Evolutionary conservation across 2,113 vertebrate genomes (phyloP), one percentile per base, ranked within the genome.

Genomic region (Coptodon rendalli): DNA sequence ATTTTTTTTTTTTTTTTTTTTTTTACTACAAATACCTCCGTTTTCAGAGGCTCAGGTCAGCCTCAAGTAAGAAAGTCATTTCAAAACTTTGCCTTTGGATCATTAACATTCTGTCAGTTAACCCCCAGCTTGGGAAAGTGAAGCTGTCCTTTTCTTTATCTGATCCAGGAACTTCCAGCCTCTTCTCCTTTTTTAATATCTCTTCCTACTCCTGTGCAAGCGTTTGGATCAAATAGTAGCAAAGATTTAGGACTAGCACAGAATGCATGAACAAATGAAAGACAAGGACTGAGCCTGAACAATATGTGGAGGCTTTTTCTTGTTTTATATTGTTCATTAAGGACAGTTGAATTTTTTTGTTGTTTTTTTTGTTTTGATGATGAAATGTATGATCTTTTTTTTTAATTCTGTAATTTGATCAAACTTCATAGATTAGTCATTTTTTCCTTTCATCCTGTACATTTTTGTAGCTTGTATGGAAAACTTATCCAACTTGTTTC

Each of bases 401-500:
- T 71, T 4, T 24, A 6, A 24, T 71, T 43, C 7, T 73, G 38
- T 73, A 27, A 27, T 73, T 48, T 73, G 14, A 48, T 73, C 0
- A 29, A 7, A 48, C 22, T 11, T 29, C 68, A 73, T 2, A 5
- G 22, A 45, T 45, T 27, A 1, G 22, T 45, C 9, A 16, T 10
- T 6, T 73, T 48, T 73, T 76, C 14, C 22, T 45, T 6, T 45
- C 9, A 0, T 76, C 22, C 8, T 73, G 40, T 73, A 1, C 14
- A 73, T 48, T 73, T 73, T 45, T 48, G 71, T 19, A 48, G 68
- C 14, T 76, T 10, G 38, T 17, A 9, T 48, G 40, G 40, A 29
- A 48, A 76, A 48, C 0, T 0, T 29, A 11, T 48, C 40, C 43
- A 48, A 31, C 71, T 50, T 19, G 22, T 48, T 68, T 48, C 0